phyloP scores from a whole-genome alignment of 2,797 vertebrate species.

The Phyllotis vaccarum region DNA sequence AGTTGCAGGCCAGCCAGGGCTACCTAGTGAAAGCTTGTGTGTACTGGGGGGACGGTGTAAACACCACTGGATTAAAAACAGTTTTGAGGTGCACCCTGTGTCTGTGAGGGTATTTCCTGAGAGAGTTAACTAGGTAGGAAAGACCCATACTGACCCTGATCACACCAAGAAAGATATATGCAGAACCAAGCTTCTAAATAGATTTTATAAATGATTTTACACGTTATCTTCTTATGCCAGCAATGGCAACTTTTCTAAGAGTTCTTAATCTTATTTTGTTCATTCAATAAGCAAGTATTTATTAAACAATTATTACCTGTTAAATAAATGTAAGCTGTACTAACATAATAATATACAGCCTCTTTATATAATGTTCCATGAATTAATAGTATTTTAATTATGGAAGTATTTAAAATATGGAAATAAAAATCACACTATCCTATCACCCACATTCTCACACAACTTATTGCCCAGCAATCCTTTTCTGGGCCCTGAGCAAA shows the following conservation, averaged over 20 bases:
- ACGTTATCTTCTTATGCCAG: conserved; percentile 42
- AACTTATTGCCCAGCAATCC: neutral
- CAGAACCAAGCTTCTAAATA: conserved; percentile 15
- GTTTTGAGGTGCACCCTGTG: no score
- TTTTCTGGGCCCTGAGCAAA: neutral
- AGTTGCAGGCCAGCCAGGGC: no score
- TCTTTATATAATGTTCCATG: conserved; percentile 40
- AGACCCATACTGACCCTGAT: no score
- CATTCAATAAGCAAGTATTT: conserved; percentile 35
- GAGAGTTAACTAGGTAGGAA: no score
- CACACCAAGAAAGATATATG: neutral
- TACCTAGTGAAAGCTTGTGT: no score
- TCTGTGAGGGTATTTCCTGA: no score
- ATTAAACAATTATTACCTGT: no score
- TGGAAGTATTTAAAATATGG: conserved; percentile 49
- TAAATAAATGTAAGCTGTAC: neutral
- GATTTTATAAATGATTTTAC: conserved; percentile 44
- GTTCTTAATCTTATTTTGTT: conserved; percentile 25
- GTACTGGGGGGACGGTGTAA: no score
- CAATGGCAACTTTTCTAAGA: conserved; percentile 5
- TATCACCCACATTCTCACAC: neutral
- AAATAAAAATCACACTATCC: neutral
- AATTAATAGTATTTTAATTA: conserved; percentile 24
- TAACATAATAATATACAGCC: neutral
- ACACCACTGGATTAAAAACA: no score